Conservation (phyloP, 2,113 vertebrate genomes). For the Cyprinodon tularosa region DNA sequence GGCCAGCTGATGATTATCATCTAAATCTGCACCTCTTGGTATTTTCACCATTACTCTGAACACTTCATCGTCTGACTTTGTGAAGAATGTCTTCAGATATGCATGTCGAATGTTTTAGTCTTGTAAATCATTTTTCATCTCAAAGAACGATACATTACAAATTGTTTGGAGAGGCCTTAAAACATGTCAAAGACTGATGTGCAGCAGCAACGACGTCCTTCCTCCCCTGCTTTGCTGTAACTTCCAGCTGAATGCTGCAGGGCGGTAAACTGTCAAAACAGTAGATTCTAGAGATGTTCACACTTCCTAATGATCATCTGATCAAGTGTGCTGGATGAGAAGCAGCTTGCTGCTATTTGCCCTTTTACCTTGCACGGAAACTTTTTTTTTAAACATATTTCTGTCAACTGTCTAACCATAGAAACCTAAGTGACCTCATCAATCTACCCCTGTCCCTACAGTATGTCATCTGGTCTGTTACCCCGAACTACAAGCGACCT, state of each 20-base stretch:
- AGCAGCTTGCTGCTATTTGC: neutral
- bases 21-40: neutral
- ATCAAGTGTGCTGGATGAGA: neutral
- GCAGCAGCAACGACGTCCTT: neutral
- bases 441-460: neutral
- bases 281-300: conserved; percentile 1
- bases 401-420: too few species aligned
- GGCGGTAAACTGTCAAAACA: conserved; percentile 1
- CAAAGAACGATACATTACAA: neutral
- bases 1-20: neutral
- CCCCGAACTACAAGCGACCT: neutral
- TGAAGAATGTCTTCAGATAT: neutral
- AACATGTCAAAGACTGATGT: neutral
- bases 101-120: neutral
- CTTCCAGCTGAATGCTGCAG: neutral
- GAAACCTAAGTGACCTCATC: neutral
- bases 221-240: neutral
- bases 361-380: neutral
- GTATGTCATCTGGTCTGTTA: neutral
- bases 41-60: neutral
- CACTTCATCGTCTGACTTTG: neutral
- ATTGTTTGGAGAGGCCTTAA: neutral
- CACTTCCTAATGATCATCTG: neutral
- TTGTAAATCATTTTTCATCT: neutral
- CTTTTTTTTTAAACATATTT: too few species aligned